Evolutionary conservation across 1,140 invertebrate species (phyloP).

Genomic region (Charaxes varanes): DNA sequence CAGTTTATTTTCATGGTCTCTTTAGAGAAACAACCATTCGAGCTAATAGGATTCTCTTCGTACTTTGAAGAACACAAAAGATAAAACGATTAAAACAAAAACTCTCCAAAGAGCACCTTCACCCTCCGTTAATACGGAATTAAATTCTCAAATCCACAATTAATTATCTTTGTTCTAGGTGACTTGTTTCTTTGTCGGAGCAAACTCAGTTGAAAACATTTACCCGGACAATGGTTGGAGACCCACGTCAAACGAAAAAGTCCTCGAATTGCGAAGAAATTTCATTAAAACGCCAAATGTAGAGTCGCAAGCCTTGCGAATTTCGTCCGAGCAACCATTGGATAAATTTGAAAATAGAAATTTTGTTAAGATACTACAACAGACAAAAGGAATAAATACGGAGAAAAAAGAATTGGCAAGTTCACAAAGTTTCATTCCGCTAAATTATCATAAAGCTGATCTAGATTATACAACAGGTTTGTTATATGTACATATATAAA

Average conservation of each 20-base stretch:
- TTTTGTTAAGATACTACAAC: neutral
- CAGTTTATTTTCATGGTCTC: too few relatives aligned
- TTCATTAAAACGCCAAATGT: constrained; percentile 16
- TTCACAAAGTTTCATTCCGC: too few relatives aligned
- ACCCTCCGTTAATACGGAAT: neutral
- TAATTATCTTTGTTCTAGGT: constrained; percentile 16
- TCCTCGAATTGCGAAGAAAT: constrained; percentile 21
- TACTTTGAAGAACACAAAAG: too few relatives aligned
- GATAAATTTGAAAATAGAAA: neutral
- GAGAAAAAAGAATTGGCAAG: too few relatives aligned
- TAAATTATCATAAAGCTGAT: too few relatives aligned
- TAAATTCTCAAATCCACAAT: constrained; percentile 7
- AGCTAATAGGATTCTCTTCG: too few relatives aligned
- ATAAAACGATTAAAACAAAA: constrained; percentile 1
- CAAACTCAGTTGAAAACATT: constrained; percentile 15
- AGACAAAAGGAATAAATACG: neutral
- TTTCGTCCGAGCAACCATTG: neutral
- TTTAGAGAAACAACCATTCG: too few relatives aligned
- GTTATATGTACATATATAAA: too few relatives aligned
- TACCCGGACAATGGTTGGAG: constrained; percentile 32
- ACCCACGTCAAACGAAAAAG: constrained; percentile 29
- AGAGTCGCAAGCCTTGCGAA: constrained; percentile 1
- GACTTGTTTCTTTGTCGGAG: constrained; percentile 12
- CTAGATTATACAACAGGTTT: too few relatives aligned
- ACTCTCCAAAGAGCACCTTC: neutral